Base-by-base conservation (phyloP, 2,113 vertebrate genomes). In the Apteryx owenii region DNA sequence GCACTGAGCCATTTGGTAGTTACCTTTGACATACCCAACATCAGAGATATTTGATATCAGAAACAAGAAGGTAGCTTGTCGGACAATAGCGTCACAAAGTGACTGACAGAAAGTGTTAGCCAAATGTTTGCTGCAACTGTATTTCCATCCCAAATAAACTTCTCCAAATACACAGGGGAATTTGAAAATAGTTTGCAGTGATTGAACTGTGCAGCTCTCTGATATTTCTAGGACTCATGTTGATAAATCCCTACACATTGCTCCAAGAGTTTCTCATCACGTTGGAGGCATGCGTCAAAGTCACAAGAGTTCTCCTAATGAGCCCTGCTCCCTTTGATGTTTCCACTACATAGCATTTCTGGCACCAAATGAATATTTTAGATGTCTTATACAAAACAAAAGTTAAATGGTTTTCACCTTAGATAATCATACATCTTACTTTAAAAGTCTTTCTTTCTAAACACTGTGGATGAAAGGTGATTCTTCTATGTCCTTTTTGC, bases 361-460 rank as follows among this genome's bases (percentile, higher is more conserved):
- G 90, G 78, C 68, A 81, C 16, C 0, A 28, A 94, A 85, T 89
- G 64, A 88, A 79, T 91, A 79, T 91, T 97, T 96, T 40, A 95
- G 51, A 78, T 81, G 76, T 88, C 90, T 84, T 88, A 88, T 48
- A 69, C 81, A 93, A 94, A 96, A 56, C 17, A 96, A 75, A 83
- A 93, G 48, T 95, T 64, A 78, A 93, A 86, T 44, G 46, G 40
- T 85, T 76, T 94, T 91, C 81, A 92, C 66, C 82, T 95, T 91
- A 87, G 81, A 96, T 90, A 96, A 89, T 56, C 81, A 85, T 42
- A 94, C 7, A 81, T 89, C 70, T 89, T 73, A 70, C 79, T 92
- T 96, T 89, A 96, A 97, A 96, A 75, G 33, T 51, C 80, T 87
- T 92, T 88, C 88, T 88, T 93, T 95, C 94, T 92, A 92, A 95